These are phyloP conservation scores for Rhodeus uyekii DNA, from an alignment of 2,797 vertebrate genomes.

Conservation along the genomic window DNA sequence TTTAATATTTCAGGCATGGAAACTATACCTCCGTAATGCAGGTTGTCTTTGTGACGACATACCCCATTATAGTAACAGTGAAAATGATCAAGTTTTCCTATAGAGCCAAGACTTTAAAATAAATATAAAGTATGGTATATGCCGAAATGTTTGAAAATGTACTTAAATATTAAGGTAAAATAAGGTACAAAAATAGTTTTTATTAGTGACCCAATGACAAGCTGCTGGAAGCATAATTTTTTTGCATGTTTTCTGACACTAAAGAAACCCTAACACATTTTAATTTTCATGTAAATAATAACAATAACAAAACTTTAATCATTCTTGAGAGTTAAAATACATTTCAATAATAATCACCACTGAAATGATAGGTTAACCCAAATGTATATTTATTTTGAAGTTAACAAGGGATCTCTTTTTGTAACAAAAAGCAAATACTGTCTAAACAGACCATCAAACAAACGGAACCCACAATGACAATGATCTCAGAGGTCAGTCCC, in stretches of 20 bases:
- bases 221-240: background rate
- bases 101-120: background rate
- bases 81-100: background rate
- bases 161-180: background rate
- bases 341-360: slow-evolving; percentile 43
- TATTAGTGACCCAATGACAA: background rate
- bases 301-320: background rate
- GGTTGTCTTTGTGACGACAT: background rate
- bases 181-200: background rate
- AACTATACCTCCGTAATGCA: no score
- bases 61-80: background rate
- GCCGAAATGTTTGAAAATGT: background rate
- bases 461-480: slow-evolving; percentile 62
- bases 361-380: slow-evolving; percentile 70
- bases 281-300: background rate
- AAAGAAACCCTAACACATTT: background rate
- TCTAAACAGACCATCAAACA: slow-evolving; percentile 68
- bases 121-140: background rate
- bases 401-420: slow-evolving; percentile 75
- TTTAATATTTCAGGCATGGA: background rate
- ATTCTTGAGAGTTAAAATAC: background rate
- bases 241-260: background rate
- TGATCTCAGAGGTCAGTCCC: slow-evolving; percentile 56
- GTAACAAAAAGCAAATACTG: slow-evolving; percentile 64
- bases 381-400: slow-evolving; percentile 81